Conservation (phyloP, 2,888 invertebrate species). For the Oasisia sp. region DNA sequence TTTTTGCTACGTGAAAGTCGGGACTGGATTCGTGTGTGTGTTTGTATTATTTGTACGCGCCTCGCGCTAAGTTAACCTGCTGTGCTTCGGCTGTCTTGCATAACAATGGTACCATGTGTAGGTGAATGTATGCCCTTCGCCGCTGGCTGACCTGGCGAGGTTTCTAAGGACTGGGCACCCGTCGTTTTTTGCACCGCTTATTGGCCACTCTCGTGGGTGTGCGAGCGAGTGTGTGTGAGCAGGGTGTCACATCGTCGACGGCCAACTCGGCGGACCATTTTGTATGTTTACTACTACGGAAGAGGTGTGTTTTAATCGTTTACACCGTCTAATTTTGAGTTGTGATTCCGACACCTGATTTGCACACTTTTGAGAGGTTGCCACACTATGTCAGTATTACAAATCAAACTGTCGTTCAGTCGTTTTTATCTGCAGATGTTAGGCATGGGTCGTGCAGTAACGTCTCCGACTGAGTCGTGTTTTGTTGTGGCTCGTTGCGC, state of each 20-base stretch:
- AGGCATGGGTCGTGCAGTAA: neutral
- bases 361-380: neutral
- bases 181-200: neutral
- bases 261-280: neutral
- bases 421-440: neutral
- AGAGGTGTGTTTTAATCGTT: neutral
- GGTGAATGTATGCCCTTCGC: neutral
- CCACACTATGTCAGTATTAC: neutral
- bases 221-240: neutral
- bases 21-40: neutral
- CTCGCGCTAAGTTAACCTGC: slow-evolving; percentile 3
- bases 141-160: neutral
- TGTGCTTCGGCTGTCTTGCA: neutral
- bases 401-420: neutral
- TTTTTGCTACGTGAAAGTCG: slow-evolving; percentile 11
- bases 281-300: neutral
- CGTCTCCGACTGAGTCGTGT: too few species aligned
- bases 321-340: neutral
- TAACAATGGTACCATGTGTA: neutral
- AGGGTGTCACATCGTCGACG: neutral
- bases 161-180: neutral
- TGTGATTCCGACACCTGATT: neutral
- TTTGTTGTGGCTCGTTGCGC: neutral
- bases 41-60: neutral
- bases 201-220: neutral